Base-by-base conservation (phyloP, 2,797 vertebrate genomes). In the Sus cebifrons region DNA sequence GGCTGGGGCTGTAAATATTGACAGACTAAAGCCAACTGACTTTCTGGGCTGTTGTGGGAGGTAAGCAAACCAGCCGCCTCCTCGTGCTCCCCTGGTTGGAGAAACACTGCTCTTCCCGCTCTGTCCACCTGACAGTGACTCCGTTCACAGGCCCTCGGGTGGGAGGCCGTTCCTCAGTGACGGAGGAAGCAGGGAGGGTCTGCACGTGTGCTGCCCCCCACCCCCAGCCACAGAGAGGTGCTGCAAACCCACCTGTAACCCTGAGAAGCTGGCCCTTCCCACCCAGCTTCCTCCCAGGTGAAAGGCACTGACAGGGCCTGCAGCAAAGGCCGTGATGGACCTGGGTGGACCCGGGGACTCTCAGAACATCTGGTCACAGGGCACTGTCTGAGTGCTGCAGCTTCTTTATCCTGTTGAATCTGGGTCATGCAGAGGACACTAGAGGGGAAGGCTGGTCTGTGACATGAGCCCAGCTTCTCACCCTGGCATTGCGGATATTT, bases 161-260 rank as follows among this genome's bases (percentile, higher is more conserved):
- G 4, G 58, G 36, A 27, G 23, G 58, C 8, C 3, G 56, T 62
- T 17, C 18, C 67, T 20, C 67, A 32, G 78, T 27, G 58, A 1
- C 32, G 3, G 56, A 64, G 79, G 36, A 82, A 29, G 20, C 32
- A 29, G 23, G 36, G 16, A 82, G 78, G 15, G 3, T 44, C 7
- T n/a, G 29, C 74, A n/a, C 1, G 0, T 6, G 1, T 4, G 74
- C 12, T 54, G 10, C 17, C 49, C 29, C 17, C 29, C 74, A 9
- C 44, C 44, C 54, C 58, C 58, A 44, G 58, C 15, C 36, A 17
- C 32, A 62, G 58, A 60, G 23, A 62, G 11, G 78, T 2, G 2
- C 78, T 62, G 23, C 23, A 27, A 44, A 44, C 1, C 5, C 58
- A 11, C 10, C 23, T 1, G 23, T 18, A 10, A 12, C 9, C 5